phyloP scores from a whole-genome alignment of 30 jellyfish, hydroid and myxozoan genomes.

The Turritopsis dohrnii region DNA sequence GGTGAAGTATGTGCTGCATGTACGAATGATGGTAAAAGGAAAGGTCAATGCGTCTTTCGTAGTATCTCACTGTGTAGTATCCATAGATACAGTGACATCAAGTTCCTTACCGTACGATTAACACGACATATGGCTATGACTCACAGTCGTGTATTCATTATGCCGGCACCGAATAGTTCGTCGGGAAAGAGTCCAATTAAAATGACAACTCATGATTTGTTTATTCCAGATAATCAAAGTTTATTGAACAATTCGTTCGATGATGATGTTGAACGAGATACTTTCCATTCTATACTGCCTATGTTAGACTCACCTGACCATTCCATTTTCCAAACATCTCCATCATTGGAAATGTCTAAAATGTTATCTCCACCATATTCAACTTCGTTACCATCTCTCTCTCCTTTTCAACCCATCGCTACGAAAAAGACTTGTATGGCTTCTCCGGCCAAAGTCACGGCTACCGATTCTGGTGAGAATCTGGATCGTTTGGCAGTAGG shows the following conservation, averaged over 20 bases:
- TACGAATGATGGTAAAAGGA: conserved; percentile 13
- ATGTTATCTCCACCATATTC: conserved; percentile 60
- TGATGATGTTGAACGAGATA: conserved; percentile 23
- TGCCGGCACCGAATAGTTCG: conserved; percentile 12
- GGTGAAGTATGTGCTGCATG: conserved; percentile 28
- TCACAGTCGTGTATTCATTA: conserved; percentile 22
- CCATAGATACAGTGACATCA: not conserved
- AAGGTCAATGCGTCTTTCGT: conserved; percentile 10
- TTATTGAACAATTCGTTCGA: not conserved
- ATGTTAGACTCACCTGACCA: conserved; percentile 75
- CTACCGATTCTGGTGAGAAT: not conserved
- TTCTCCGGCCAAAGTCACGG: conserved; percentile 18
- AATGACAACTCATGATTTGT: not conserved
- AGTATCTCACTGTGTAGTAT: conserved; percentile 33
- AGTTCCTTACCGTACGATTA: not conserved
- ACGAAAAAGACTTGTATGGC: conserved; percentile 6
- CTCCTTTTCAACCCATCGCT: conserved; percentile 79
- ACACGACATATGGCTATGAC: conserved; percentile 15
- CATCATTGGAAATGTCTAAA: conserved; percentile 58
- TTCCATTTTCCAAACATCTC: conserved; percentile 58
- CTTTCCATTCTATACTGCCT: conserved; percentile 48
- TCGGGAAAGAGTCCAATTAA: not conserved
- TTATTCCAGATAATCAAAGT: not conserved
- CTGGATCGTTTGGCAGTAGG: conserved; percentile 25
- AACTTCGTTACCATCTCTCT: conserved; percentile 50